Conservation (phyloP, 2,113 vertebrate genomes). For the Tychaedon coryphoeus region DNA sequence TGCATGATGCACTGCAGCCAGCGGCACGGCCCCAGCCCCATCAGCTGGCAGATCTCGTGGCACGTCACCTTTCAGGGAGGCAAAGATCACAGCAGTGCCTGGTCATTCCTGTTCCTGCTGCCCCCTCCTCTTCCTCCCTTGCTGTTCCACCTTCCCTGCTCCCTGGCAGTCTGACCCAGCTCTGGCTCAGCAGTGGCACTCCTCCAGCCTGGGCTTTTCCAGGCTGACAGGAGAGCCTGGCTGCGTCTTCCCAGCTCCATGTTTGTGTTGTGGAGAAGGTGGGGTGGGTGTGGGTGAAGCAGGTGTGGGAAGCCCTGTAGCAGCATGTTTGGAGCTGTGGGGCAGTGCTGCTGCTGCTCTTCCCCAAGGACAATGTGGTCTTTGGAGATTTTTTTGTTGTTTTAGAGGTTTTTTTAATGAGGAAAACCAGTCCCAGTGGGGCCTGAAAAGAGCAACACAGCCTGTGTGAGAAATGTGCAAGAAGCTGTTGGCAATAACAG, state of each 20-base stretch:
- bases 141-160: accelerated
- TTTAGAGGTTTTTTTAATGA: not conserved
- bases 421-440: not conserved
- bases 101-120: not conserved
- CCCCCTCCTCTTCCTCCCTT: not conserved
- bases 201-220: not conserved
- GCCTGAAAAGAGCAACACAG: not conserved
- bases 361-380: not conserved
- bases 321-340: not conserved
- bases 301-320: not conserved
- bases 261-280: not conserved
- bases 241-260: not conserved
- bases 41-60: conserved; percentile 73
- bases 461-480: not conserved
- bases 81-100: not conserved
- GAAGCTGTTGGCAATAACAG: not conserved
- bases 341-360: not conserved
- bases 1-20: conserved; percentile 81
- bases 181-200: not conserved
- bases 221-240: not conserved
- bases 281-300: not conserved
- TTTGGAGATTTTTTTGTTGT: not conserved
- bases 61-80: conserved; percentile 60
- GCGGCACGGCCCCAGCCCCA: conserved; percentile 75
- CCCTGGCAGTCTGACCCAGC: accelerated